These are phyloP conservation scores for Anoplopoma fimbria DNA, from an alignment of 2,113 vertebrate genomes.

Conservation along the genomic window DNA sequence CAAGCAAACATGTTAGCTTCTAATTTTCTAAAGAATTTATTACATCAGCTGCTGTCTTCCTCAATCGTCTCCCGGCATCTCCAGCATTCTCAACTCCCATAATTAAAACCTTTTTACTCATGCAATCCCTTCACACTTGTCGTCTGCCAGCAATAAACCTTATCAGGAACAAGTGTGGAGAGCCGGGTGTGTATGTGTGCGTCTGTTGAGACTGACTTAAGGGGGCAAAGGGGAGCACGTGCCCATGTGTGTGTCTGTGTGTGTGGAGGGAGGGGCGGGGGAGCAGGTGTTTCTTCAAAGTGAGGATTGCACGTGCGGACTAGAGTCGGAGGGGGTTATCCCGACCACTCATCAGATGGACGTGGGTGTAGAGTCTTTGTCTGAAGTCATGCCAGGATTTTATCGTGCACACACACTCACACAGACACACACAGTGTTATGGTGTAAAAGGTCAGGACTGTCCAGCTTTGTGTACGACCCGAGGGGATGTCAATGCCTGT, in stretches of 20 bases:
- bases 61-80: conserved; percentile 13
- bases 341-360: conserved; percentile 59
- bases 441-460: conserved; percentile 65
- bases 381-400: conserved; percentile 77
- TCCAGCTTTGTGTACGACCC: conserved; percentile 28
- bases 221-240: neutral
- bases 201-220: neutral
- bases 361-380: conserved; percentile 33
- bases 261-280: neutral
- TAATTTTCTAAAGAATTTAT: neutral
- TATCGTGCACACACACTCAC: conserved; percentile 27
- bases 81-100: neutral
- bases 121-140: conserved; percentile 60
- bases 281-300: conserved; percentile 83
- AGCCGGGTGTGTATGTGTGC: conserved; percentile 27
- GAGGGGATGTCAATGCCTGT: conserved; percentile 62
- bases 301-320: conserved; percentile 61
- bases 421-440: conserved; percentile 6
- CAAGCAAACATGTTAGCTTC: neutral
- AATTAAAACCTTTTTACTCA: conserved; percentile 41
- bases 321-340: conserved; percentile 47
- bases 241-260: neutral
- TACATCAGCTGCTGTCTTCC: neutral
- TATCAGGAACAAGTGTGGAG: conserved; percentile 55
- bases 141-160: conserved; percentile 79